Conservation (phyloP, 2,888 invertebrate genomes). For the Platypus cylindrus region DNA sequence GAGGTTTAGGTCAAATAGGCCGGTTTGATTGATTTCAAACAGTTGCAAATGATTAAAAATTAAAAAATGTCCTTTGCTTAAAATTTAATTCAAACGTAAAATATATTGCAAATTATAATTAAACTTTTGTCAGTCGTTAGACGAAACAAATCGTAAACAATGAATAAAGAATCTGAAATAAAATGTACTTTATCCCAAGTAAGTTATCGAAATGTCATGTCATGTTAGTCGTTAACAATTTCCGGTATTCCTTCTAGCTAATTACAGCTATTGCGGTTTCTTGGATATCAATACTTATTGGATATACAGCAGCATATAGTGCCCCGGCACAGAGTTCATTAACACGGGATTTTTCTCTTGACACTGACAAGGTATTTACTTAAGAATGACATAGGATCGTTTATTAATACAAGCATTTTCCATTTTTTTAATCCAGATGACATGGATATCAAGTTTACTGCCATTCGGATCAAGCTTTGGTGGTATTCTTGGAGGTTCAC, state of each 20-base stretch:
- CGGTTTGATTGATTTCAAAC: too few species aligned
- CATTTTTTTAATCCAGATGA: slow-evolving; percentile 42
- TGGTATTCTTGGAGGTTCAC: slow-evolving; percentile 74
- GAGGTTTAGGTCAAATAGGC: too few species aligned
- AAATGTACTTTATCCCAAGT: slow-evolving; percentile 64
- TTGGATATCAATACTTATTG: slow-evolving; percentile 76
- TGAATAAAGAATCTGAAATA: slow-evolving; percentile 53
- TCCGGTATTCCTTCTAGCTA: slow-evolving; percentile 44
- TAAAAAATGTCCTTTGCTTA: too few species aligned
- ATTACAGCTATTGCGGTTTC: slow-evolving; percentile 76
- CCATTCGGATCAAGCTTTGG: slow-evolving; percentile 75
- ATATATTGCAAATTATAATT: too few species aligned
- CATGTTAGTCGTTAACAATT: slow-evolving; percentile 2
- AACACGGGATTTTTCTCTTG: slow-evolving; percentile 45
- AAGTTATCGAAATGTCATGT: slow-evolving; percentile 1
- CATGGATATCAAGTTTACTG: slow-evolving; percentile 83
- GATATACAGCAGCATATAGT: slow-evolving; percentile 75
- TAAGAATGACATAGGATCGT: too few species aligned
- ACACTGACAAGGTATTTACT: slow-evolving; percentile 50
- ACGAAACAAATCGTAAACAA: too few species aligned
- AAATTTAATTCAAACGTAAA: too few species aligned
- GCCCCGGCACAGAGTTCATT: slow-evolving; percentile 72
- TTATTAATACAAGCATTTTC: not conserved
- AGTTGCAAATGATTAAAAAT: too few species aligned
- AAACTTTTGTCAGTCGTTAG: too few species aligned